Conservation (phyloP, 2,888 invertebrate genomes). For the Agrypnus murinus region DNA sequence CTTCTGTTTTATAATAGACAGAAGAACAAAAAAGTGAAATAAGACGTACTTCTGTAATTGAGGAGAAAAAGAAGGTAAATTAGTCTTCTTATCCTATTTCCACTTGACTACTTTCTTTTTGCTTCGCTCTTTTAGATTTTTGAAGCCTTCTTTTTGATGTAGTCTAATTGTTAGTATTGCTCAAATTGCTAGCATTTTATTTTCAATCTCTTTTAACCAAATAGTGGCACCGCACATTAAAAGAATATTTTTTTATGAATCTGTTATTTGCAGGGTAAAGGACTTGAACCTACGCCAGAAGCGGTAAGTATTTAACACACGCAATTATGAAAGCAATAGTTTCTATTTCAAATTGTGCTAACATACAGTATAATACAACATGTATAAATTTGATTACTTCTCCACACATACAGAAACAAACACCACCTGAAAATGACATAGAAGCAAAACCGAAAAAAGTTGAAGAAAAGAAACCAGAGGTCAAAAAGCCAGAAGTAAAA, state of each 20-base stretch:
- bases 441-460: conserved; percentile 56
- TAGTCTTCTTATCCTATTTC: not conserved
- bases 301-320: conserved; percentile 67
- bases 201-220: too few species aligned
- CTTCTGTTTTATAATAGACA: conserved; percentile 57
- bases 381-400: conserved; percentile 12
- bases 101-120: not conserved
- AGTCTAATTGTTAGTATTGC: too few species aligned
- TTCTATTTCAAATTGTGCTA: conserved; percentile 26
- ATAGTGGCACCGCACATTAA: too few species aligned
- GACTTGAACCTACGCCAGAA: conserved; percentile 66
- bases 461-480: conserved; percentile 68
- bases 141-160: too few species aligned
- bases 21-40: conserved; percentile 72
- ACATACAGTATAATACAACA: conserved; percentile 12
- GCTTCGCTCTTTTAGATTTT: not conserved
- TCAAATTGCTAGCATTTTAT: too few species aligned
- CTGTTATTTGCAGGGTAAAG: conserved; percentile 57
- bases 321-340: not conserved
- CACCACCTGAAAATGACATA: conserved; percentile 60
- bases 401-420: conserved; percentile 46
- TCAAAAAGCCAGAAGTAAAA: conserved; percentile 54
- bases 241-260: not conserved
- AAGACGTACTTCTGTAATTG: conserved; percentile 70
- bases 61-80: conserved; percentile 68